Conservation (phyloP, 2,113 vertebrate genomes). For the Grantiella picta region DNA sequence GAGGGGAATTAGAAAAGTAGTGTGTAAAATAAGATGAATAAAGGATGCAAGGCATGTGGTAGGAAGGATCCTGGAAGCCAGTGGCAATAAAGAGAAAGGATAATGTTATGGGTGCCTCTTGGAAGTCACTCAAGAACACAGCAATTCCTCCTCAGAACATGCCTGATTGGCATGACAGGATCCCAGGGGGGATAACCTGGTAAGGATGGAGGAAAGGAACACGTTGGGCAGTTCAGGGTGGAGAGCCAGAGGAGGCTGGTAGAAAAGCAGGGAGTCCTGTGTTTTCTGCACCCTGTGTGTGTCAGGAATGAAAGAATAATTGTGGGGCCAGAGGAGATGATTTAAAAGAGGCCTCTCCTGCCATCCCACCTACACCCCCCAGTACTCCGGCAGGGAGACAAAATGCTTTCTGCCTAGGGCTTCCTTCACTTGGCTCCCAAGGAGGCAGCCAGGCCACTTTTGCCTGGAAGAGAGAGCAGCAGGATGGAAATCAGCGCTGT, state of each 20-base stretch:
- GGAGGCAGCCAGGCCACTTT: neutral
- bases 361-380: too few relatives aligned
- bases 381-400: neutral
- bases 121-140: neutral
- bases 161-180: neutral
- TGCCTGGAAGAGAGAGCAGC: neutral
- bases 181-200: neutral
- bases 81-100: neutral
- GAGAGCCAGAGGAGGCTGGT: neutral
- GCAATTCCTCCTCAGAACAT: fast-evolving
- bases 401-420: neutral
- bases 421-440: neutral
- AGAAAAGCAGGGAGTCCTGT: neutral
- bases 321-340: neutral
- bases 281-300: neutral
- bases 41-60: neutral
- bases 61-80: neutral
- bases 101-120: neutral
- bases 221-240: neutral
- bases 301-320: neutral
- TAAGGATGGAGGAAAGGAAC: neutral
- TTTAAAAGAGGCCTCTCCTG: neutral
- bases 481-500: neutral
- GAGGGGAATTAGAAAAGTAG: neutral
- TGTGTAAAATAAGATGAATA: neutral